Conservation (phyloP, 2,113 vertebrate genomes). For the Trichechus manatus region DNA sequence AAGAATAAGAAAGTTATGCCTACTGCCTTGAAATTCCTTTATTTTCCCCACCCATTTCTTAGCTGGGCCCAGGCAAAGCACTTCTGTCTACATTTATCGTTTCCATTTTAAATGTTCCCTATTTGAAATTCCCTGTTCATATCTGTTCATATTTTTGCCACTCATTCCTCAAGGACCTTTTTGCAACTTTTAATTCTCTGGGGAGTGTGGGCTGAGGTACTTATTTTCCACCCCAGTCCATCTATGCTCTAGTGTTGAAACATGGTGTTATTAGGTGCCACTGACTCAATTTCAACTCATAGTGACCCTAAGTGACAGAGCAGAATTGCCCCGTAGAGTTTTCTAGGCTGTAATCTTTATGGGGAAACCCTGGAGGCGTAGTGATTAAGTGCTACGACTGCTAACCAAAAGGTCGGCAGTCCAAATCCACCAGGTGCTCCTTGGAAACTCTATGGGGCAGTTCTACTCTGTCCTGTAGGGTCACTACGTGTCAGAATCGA, state of each 20-base stretch:
- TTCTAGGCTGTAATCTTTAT: neutral
- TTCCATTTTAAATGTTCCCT: neutral
- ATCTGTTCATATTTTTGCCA: neutral
- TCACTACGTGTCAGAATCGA: too few relatives aligned
- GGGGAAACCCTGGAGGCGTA: too few relatives aligned
- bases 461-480: too few relatives aligned
- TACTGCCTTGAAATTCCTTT: conserved; percentile 6
- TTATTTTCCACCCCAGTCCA: neutral
- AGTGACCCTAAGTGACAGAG: neutral
- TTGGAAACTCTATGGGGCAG: too few relatives aligned
- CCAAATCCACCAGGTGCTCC: too few relatives aligned
- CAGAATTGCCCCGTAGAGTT: neutral
- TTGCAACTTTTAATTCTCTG: neutral
- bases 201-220: neutral
- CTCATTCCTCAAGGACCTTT: neutral
- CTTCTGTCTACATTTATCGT: neutral
- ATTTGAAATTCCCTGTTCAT: neutral
- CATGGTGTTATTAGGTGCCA: neutral
- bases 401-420: too few relatives aligned
- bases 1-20: neutral
- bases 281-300: neutral
- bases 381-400: too few relatives aligned
- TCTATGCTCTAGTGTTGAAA: neutral
- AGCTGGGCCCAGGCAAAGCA: neutral
- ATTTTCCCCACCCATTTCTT: neutral